phyloP scores from a whole-genome alignment of 2,797 vertebrate species.

The Sparus aurata region DNA sequence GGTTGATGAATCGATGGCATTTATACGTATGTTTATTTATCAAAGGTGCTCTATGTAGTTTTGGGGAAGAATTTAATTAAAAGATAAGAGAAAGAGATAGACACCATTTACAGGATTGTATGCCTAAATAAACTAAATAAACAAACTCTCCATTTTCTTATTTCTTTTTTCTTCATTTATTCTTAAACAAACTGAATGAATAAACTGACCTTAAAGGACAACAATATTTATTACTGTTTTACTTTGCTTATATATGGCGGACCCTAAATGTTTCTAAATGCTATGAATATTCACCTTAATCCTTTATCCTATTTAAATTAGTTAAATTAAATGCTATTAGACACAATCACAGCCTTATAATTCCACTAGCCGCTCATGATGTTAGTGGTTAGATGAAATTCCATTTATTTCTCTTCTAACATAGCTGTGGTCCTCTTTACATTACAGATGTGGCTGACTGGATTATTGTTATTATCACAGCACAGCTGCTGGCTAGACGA shows the following conservation, averaged over 20 bases:
- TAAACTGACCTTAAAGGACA: no score
- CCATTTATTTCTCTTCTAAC: conserved; percentile 35
- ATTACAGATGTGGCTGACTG: conserved; percentile 49
- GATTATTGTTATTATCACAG: conserved; percentile 58
- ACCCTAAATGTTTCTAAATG: background rate
- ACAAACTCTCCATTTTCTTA: no score
- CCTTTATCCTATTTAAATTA: background rate
- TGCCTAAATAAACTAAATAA: no score
- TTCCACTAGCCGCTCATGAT: background rate
- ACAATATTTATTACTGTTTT: no score
- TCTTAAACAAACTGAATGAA: no score
- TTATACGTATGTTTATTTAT: background rate
- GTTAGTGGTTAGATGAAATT: conserved; percentile 14
- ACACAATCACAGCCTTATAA: background rate
- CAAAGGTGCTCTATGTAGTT: no score
- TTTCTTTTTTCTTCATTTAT: no score
- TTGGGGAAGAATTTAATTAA: no score
- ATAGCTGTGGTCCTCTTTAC: conserved; percentile 36
- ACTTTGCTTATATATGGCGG: no score
- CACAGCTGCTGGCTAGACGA: conserved; percentile 61
- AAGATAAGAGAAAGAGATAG: no score
- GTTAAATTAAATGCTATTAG: background rate
- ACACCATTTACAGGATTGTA: no score
- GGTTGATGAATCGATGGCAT: background rate
- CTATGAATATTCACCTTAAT: no score